phyloP scores from a whole-genome alignment of 2,113 vertebrate genomes.

The Australoheros scitulus region DNA sequence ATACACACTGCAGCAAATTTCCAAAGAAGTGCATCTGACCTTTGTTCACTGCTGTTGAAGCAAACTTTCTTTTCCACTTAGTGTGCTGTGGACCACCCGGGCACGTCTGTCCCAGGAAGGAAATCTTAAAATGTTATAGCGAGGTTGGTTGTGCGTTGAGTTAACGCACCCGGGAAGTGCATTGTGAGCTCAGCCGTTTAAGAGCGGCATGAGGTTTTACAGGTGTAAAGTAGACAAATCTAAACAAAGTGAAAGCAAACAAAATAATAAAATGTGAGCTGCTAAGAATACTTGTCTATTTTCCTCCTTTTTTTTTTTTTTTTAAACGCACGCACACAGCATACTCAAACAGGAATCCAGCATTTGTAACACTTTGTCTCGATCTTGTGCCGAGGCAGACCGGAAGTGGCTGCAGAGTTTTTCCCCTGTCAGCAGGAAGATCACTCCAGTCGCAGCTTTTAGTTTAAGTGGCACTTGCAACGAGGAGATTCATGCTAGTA shows the following conservation, averaged over 20 bases:
- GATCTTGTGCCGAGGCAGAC: constrained; percentile 5
- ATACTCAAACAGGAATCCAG: constrained; percentile 58
- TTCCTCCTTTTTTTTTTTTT: constrained; percentile 14
- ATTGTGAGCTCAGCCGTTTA: constrained; percentile 40
- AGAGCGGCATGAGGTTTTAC: constrained; percentile 39
- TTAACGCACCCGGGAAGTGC: constrained; percentile 53
- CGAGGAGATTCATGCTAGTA: constrained; percentile 14
- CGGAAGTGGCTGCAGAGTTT: not conserved
- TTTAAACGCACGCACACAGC: constrained; percentile 33
- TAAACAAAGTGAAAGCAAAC: constrained; percentile 58
- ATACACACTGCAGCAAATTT: constrained; percentile 58
- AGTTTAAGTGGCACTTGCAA: constrained; percentile 57
- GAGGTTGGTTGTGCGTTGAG: constrained; percentile 50
- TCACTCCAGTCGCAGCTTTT: too few species aligned
- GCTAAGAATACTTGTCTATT: constrained; percentile 62
- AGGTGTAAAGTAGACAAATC: constrained; percentile 33
- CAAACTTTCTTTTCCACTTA: constrained; percentile 33
- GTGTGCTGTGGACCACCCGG: constrained; percentile 34
- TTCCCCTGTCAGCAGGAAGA: not conserved
- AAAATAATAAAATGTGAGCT: constrained; percentile 56
- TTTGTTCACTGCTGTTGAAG: constrained; percentile 60
- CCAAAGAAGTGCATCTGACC: constrained; percentile 68
- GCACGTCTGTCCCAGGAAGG: constrained; percentile 1
- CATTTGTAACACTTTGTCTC: constrained; percentile 54
- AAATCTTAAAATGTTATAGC: constrained; percentile 35